phyloP scores from a whole-genome alignment of 2,113 vertebrate genomes.

The Trogon surrucura region DNA sequence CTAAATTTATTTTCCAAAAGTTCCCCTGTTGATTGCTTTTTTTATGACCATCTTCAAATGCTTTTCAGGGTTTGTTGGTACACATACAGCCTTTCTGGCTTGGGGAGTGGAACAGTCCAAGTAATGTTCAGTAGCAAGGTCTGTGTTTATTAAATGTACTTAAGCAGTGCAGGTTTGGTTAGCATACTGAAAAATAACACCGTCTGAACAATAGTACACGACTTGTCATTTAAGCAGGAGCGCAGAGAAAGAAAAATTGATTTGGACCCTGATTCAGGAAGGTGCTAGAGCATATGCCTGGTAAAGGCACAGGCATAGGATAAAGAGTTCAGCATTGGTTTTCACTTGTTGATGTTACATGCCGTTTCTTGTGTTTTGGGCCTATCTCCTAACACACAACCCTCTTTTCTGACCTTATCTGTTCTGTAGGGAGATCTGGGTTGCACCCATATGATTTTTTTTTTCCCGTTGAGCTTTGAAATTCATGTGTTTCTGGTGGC shows the following conservation, averaged over 20 bases:
- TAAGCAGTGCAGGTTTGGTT: background rate
- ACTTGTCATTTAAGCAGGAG: background rate
- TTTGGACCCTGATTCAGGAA: background rate
- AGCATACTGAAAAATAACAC: background rate
- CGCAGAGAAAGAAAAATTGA: background rate
- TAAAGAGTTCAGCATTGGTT: background rate
- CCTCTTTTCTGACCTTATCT: background rate
- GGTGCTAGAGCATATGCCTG: background rate
- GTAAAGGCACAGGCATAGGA: background rate
- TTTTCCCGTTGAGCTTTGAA: background rate
- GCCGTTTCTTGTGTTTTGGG: background rate
- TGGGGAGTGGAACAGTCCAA: background rate
- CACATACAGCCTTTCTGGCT: background rate
- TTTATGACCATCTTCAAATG: background rate
- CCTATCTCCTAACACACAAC: background rate
- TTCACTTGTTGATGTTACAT: background rate
- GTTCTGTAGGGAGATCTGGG: background rate
- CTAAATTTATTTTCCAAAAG: background rate
- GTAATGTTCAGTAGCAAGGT: background rate
- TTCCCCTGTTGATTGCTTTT: background rate
- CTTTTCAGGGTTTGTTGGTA: background rate
- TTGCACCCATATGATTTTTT: accelerated
- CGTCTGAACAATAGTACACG: background rate
- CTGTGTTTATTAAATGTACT: background rate
- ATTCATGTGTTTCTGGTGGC: background rate